Percentiles rank a stretch among this genome's conserved stretches.
Evolutionary conservation across 2,797 vertebrate species (phyloP).

Genomic region (Eulemur rubriventer): DNA sequence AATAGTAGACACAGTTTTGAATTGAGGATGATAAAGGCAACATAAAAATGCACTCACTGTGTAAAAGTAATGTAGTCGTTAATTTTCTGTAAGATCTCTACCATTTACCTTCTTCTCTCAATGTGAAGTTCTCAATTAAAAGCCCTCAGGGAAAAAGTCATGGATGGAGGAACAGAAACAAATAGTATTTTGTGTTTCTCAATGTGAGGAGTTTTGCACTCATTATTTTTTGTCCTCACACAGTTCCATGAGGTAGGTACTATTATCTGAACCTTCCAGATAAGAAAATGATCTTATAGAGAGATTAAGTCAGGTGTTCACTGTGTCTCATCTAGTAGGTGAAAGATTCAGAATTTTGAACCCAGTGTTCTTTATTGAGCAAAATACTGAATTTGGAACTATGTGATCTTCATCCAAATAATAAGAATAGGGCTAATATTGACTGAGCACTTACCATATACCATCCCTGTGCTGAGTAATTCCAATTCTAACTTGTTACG

Average conservation of each 20-base stretch:
- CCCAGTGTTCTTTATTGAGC: background rate
- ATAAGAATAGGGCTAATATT: background rate
- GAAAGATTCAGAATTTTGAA: slow-evolving; percentile 22
- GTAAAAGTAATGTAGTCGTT: background rate
- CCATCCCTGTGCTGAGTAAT: background rate
- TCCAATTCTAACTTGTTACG: background rate
- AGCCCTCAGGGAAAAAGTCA: background rate
- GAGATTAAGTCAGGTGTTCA: background rate
- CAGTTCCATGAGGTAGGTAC: background rate
- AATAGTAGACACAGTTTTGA: background rate
- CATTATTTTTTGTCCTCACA: background rate
- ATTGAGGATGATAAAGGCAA: background rate
- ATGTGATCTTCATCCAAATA: background rate
- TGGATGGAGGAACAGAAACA: background rate
- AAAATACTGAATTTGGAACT: background rate
- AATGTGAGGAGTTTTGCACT: background rate
- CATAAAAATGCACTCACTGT: background rate
- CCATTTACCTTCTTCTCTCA: background rate
- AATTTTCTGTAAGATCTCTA: background rate
- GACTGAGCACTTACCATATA: background rate
- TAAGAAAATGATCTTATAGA: background rate
- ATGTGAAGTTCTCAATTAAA: background rate
- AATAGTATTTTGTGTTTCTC: background rate
- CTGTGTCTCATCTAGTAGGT: background rate
- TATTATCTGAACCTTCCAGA: background rate